Base-by-base conservation (phyloP, 2,888 invertebrate genomes). In the Caenorhabditis panamensis region DNA sequence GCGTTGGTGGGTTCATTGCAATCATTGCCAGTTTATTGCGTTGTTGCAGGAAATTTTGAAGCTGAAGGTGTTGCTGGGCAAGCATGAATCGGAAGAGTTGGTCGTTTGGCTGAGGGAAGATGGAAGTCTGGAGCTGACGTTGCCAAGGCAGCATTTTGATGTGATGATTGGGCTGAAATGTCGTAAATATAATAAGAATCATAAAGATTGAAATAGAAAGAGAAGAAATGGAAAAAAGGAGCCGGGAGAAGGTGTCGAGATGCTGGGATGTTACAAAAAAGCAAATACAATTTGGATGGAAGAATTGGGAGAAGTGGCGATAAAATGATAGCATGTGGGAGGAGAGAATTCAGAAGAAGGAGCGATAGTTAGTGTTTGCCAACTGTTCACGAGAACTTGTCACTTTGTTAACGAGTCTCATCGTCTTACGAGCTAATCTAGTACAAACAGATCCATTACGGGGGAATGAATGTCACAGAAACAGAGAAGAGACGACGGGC, bases 21-120 rank as follows among this genome's bases (percentile, higher is more conserved):
- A 76, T 31, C 63, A 62, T 62, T 2, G 56, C 51, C 37, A 76
- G 41, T 20, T 76, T n/a, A n/a, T n/a, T 76, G n/a, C 76, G 61
- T 22, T 80, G 80, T 16, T 75, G 69, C 3, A 80, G 9, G 16
- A 80, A 67, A 16, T 62, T 75, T 44, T 75, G 75, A 9, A 80
- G 36, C 3, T 75, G 64, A 9, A 80, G 20, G 3, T 75, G 75
- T 31, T 80, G 80, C 18, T 79, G 72, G 1, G 75, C 66, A 9
- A 80, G 9, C 54, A 80, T 61, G 22, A 80, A 18, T 9, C 75
- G 63, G 24, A 75, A 58, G 18, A 80, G 9, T 20, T 80, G 75
- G 18, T 80, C 80, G 37, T 80, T 75, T 28, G 72, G 69, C 26
- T 66, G 76, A 13, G 81, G 81, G 54, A 81, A 81, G 54, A 81